Evolutionary conservation across 2,113 vertebrate genomes (phyloP), one percentile per base, ranked within the genome.

Genomic region (Andinoacara biseriatus): DNA sequence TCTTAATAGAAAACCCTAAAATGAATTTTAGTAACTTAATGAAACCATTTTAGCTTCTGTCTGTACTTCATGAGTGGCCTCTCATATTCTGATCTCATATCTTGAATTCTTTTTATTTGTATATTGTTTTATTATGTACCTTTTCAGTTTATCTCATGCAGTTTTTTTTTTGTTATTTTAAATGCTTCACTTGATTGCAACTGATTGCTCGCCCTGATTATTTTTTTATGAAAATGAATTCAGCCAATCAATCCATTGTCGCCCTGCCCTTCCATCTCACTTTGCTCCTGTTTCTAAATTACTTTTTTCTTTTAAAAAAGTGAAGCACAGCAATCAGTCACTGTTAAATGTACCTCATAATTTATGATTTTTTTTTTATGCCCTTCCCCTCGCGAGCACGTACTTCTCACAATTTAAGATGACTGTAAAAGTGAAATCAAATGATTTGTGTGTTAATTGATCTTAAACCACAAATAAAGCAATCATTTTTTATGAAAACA

Each of bases 381-480:
- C 13, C 58, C 46, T 67, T 59, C 54, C 54, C 15, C 46, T 11
- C 54, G 3, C 14, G 0, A 1, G 9, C 4, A 22, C 0, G 2
- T 15, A 76, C 18, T 22, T 6, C 26, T 57, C 17, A 63, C 63
- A 17, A 18, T 56, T 58, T 22, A 46, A 22, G 3, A 65, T 7
- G n/a, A 54, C n/a, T 38, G 9, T 61, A 56, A 78, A 54, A 63
- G 1, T 18, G 10, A 63, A 38, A 5, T 35, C 15, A 14, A 2
- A 17, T 67, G 2, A 31, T 58, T 49, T 65, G 69, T 85, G 35
- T 54, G 9, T 80, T 49, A 56, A 74, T 10, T 63, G 29, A 80
- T 83, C 8, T 22, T 24, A 86, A 86, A 81, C 69, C 72, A 76
- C 46, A 90, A 90, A 89, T 91, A 89, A 91, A 93, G 46, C 15